Evolutionary conservation across 2,888 invertebrate genomes (phyloP).

Genomic region (Macaria liturata): DNA sequence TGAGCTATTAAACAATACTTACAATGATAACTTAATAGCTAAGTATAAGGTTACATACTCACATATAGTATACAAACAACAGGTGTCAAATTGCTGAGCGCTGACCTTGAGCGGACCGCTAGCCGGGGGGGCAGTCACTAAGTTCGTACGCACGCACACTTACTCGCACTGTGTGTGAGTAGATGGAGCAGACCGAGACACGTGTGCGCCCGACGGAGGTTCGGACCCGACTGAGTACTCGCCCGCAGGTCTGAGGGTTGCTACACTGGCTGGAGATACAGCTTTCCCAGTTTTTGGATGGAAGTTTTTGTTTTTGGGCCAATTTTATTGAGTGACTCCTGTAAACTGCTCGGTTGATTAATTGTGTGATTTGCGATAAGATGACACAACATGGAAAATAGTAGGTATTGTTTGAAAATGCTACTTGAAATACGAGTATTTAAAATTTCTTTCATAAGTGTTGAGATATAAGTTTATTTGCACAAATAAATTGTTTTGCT

Average conservation of each 20-base stretch:
- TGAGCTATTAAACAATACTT: too few species aligned
- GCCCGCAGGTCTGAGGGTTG: conserved; percentile 60
- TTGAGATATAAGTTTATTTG: too few species aligned
- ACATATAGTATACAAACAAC: conserved; percentile 65
- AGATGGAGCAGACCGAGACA: conserved; percentile 46
- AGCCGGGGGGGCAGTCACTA: conserved; percentile 50
- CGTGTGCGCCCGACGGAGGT: conserved; percentile 53
- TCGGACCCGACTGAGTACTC: conserved; percentile 65
- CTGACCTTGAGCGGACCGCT: conserved; percentile 66
- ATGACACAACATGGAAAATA: too few species aligned
- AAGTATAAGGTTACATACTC: conserved; percentile 57
- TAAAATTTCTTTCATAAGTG: too few species aligned
- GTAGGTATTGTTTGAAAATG: too few species aligned
- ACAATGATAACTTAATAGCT: conserved; percentile 29
- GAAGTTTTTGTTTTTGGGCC: too few species aligned
- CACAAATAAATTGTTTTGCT: too few species aligned
- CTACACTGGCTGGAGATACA: conserved; percentile 43
- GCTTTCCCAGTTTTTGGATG: conserved; percentile 38
- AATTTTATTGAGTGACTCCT: too few species aligned
- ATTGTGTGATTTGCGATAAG: too few species aligned
- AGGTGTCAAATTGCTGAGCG: conserved; percentile 70
- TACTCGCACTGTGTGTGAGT: conserved; percentile 62
- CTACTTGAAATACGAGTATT: too few species aligned
- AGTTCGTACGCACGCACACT: conserved; percentile 62
- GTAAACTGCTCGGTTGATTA: too few species aligned